Percentiles rank a stretch among this genome's conserved stretches.
phyloP scores from a whole-genome alignment of 2,888 invertebrate species.

The Eucera pruinosa region DNA sequence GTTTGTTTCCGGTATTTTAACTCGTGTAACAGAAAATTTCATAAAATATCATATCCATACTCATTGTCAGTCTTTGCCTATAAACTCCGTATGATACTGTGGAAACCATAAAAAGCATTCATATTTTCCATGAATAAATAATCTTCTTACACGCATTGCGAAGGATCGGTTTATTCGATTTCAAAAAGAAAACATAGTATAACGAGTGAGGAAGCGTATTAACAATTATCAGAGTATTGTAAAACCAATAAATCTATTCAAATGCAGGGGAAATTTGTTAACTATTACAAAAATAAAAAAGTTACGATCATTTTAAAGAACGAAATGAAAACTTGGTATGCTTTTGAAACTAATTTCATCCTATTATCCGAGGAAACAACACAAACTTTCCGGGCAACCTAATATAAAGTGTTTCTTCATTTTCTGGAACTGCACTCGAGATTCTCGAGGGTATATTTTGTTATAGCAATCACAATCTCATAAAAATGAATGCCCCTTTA shows the following conservation, averaged over 20 bases:
- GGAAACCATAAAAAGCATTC: too few relatives aligned
- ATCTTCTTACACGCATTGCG: too few relatives aligned
- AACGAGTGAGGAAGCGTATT: too few relatives aligned
- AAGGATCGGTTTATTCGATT: conserved; percentile 1
- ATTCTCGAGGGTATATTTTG: conserved; percentile 22
- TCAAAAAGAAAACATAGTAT: conserved; percentile 32
- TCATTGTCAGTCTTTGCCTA: too few relatives aligned
- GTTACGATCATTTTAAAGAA: conserved; percentile 6
- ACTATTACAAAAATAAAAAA: neutral
- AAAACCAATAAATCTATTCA: too few relatives aligned
- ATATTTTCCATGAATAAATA: too few relatives aligned
- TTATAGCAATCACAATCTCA: conserved; percentile 11
- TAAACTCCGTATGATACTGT: too few relatives aligned
- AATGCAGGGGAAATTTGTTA: too few relatives aligned
- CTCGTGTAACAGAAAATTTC: too few relatives aligned
- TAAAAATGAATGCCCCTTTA: conserved; percentile 1
- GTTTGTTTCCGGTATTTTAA: too few relatives aligned
- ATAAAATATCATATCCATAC: too few relatives aligned
- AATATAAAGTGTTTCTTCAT: conserved; percentile 36
- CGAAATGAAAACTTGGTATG: conserved; percentile 20
- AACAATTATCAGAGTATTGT: too few relatives aligned
- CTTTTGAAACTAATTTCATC: conserved; percentile 41
- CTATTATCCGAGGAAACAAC: conserved; percentile 37
- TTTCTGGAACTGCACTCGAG: conserved; percentile 23
- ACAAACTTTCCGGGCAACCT: conserved; percentile 34